Conservation (phyloP, 2,113 vertebrate genomes). For the Salvelinus namaycush region DNA sequence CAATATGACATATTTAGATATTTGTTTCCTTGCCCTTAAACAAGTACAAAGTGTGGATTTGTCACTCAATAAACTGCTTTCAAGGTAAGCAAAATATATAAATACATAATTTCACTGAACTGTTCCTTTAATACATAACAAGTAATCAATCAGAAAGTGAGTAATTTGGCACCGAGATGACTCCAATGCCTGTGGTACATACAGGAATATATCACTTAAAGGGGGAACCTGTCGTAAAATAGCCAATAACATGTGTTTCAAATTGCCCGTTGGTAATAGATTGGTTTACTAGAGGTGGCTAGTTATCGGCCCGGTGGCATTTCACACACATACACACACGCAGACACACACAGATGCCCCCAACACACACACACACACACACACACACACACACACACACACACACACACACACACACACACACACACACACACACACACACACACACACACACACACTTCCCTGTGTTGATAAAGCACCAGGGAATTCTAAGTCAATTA, state of each 20-base stretch:
- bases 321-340: constrained; percentile 10
- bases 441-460: too few species aligned
- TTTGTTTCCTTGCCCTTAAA: constrained; percentile 4
- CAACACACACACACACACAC: too few species aligned
- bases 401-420: too few species aligned
- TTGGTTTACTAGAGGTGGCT: constrained; percentile 74
- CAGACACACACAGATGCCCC: too few species aligned
- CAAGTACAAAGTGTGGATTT: background rate
- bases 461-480: constrained; percentile 74
- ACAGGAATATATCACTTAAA: constrained; percentile 40
- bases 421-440: too few species aligned
- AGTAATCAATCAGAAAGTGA: constrained; percentile 17
- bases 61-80: too few species aligned
- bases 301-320: constrained; percentile 71
- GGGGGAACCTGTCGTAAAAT: constrained; percentile 63
- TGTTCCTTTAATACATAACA: background rate
- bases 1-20: background rate
- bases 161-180: constrained; percentile 2
- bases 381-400: too few species aligned
- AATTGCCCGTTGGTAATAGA: constrained; percentile 80
- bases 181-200: constrained; percentile 5
- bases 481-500: constrained; percentile 78
- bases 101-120: too few species aligned
- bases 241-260: constrained; percentile 77
- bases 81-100: too few species aligned